Conservation (phyloP, 2,797 vertebrate species). For the Rhynchotus rufescens region DNA sequence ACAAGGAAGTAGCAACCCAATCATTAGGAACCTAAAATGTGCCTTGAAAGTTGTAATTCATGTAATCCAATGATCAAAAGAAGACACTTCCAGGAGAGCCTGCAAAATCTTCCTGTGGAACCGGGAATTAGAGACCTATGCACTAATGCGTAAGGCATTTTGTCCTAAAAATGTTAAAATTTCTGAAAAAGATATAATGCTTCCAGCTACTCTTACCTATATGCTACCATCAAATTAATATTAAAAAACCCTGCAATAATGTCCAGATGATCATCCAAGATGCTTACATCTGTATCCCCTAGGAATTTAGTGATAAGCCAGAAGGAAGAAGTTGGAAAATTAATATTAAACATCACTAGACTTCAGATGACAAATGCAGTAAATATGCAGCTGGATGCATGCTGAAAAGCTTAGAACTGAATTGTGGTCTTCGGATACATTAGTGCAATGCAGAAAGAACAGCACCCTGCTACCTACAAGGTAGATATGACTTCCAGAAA, state of each 20-base stretch:
- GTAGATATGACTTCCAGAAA: background rate
- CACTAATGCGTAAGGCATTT: background rate
- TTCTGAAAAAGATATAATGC: background rate
- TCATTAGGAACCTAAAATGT: background rate
- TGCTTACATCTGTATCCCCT: conserved; percentile 6
- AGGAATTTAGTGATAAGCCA: background rate
- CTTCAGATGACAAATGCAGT: background rate
- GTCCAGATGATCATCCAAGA: background rate
- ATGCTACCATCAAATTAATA: background rate
- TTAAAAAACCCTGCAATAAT: background rate
- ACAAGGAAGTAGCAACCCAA: conserved; percentile 2
- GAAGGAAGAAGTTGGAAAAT: conserved; percentile 4
- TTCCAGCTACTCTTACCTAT: background rate
- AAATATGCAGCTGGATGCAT: rapidly evolving
- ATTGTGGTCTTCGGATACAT: background rate
- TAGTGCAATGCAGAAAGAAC: background rate
- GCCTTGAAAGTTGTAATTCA: background rate
- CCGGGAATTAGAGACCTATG: background rate
- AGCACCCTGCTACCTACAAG: background rate
- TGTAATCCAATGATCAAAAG: background rate
- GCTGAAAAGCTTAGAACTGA: background rate
- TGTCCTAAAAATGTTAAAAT: background rate
- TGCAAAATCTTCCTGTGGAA: background rate
- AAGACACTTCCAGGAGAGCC: background rate
- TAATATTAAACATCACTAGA: background rate